Base-by-base conservation (phyloP, 2,888 invertebrate genomes). In the Auanema freiburgensis region DNA sequence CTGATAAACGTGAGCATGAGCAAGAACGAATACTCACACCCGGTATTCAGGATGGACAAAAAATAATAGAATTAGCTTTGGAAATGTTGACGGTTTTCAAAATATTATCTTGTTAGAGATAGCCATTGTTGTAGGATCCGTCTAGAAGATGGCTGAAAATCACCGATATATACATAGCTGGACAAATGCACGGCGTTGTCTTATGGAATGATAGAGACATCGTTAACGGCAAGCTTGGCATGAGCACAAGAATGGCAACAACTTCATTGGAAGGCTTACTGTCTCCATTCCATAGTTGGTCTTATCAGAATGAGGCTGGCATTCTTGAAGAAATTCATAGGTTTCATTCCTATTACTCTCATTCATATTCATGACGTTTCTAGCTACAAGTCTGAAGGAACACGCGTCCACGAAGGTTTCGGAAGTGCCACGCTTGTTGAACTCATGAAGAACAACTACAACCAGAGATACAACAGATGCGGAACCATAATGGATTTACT, bases 171-270 rank as follows among this genome's bases (percentile, higher is more conserved):
- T 66, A 63, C 57, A 65, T 63, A 23, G 69, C 68, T 33, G 71
- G 71, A 24, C 71, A 72, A 55, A 72, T 72, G 71, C 71, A 72
- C 50, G 71, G 71, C 57, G 57, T 72, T 21, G 71, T 72, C 8
- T 43, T 67, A 2, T 72, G 71, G 71, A 59, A 62, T 25, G 42
- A 5, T 11, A n/a, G 43, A 21, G 44, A 41, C 10, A 40, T 53
- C 4, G 8, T 49, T 53, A 41, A 40, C 21, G 60, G 60, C 50
- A 8, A 23, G 12, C 10, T 41, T 18, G n/a, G 25, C n/a, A n/a
- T n/a, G n/a, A n/a, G n/a, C n/a, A n/a, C n/a, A n/a, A n/a, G n/a
- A n/a, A n/a, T n/a, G n/a, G n/a, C n/a, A n/a, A n/a, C n/a, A n/a
- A n/a, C n/a, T n/a, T n/a, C n/a, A n/a, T n/a, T n/a, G n/a, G n/a